Conservation (phyloP, 2,888 invertebrate genomes). For the Cerastis rubricosa region DNA sequence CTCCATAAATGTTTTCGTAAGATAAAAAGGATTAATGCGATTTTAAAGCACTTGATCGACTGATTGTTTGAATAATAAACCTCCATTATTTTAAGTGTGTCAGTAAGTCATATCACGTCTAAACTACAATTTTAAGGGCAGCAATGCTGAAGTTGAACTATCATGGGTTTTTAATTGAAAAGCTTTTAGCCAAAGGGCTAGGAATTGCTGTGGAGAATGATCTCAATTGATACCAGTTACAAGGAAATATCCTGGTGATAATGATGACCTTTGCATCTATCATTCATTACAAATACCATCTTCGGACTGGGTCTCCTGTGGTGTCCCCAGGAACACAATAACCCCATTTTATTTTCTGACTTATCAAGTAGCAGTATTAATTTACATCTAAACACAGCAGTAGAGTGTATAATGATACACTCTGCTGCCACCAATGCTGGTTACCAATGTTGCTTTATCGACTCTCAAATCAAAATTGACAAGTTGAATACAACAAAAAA, state of each 20-base stretch:
- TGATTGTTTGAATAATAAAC: background rate
- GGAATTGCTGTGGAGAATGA: background rate
- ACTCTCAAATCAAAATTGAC: background rate
- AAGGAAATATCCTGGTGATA: too few species aligned
- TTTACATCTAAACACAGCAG: background rate
- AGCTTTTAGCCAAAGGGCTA: too few species aligned
- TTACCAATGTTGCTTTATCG: background rate
- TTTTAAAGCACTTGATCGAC: background rate
- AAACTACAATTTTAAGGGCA: background rate
- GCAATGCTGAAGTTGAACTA: background rate
- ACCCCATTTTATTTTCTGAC: background rate
- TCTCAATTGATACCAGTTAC: background rate
- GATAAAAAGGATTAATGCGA: background rate
- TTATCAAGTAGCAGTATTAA: background rate
- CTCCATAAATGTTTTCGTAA: background rate
- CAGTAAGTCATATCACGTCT: background rate
- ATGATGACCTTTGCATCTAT: background rate
- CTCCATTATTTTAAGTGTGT: background rate
- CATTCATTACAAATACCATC: too few species aligned
- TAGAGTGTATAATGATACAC: too few species aligned
- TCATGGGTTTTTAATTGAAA: background rate
- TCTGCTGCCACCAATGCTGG: too few species aligned
- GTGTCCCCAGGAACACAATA: background rate
- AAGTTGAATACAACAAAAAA: constrained; percentile 39
- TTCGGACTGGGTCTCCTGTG: background rate